Evolutionary conservation across 2,113 vertebrate species (phyloP), one percentile per base, ranked within the genome.

Genomic region (Toxotes chatareus): DNA sequence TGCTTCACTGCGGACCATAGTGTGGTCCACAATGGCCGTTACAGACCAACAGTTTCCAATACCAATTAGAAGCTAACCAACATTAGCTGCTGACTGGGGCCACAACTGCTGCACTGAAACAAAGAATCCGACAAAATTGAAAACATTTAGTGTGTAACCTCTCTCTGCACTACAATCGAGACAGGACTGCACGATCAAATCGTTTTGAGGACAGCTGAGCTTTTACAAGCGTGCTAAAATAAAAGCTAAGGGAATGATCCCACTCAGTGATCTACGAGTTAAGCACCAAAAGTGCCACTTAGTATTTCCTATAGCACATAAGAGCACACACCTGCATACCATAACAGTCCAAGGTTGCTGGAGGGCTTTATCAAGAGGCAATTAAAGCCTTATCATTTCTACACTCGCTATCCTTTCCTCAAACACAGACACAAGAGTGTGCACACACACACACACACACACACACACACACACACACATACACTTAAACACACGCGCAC

Each of bases 371-470:
- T 75, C 83, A 89, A 90, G 84, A 92, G 73, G 88, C 87, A 93
- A 93, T 93, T 91, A 93, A 88, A 90, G 90, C 87, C 90, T 92
- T 91, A 93, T 93, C 90, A 86, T 85, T 89, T 81, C 77, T 60
- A 67, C 76, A 75, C 82, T 88, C 81, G 11, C 77, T 82, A 80
- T 85, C 80, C 70, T 79, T 84, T 83, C 83, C 76, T 87, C 85
- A 83, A 81, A 80, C 87, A 88, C 80, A 86, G 51, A 69, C 79
- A 83, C 78, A 34, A 13, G 42, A 64, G 72, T 55, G 70, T 27
- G 68, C 36, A 13, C 31, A 12, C 38, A 31, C 55, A 75, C 53
- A 42, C 34, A 16, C 32, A 23, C 57, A 34, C 66, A 55, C 73
- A 42, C 61, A 47, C 62, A 76, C 68, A 59, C 38, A 32, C 13